phyloP scores from a whole-genome alignment of 2,113 vertebrate species.

The Herpetotheres cachinnans region DNA sequence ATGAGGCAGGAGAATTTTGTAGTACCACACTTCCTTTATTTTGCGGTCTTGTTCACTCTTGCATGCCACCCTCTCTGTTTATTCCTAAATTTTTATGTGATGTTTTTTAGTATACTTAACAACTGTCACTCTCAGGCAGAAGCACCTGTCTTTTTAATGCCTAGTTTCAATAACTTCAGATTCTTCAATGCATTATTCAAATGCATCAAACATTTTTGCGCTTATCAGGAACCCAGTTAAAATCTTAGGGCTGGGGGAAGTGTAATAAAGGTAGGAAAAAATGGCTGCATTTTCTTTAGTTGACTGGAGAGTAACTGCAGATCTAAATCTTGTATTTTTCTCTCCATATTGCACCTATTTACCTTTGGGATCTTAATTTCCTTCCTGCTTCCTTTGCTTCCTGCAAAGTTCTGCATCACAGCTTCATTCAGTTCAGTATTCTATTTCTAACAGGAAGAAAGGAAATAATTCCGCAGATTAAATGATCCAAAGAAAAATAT shows the following conservation, averaged over 20 bases:
- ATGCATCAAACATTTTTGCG: not conserved
- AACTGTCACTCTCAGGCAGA: not conserved
- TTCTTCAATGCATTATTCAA: not conserved
- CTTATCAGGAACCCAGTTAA: not conserved
- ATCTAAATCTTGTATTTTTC: not conserved
- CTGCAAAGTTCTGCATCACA: not conserved
- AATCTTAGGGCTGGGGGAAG: not conserved
- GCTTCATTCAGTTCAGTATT: conserved; percentile 9
- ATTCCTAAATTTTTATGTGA: not conserved
- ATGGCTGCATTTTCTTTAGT: not conserved
- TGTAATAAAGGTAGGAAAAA: not conserved
- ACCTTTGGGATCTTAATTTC: not conserved
- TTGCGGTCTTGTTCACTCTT: not conserved
- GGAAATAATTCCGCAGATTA: conserved; percentile 32
- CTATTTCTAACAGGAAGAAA: conserved; percentile 29
- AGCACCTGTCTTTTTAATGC: not conserved
- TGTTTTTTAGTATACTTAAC: not conserved
- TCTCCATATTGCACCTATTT: not conserved
- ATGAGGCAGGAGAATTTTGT: not conserved
- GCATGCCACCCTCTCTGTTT: not conserved
- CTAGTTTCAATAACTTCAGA: not conserved
- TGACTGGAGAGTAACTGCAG: not conserved
- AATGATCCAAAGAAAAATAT: conserved; percentile 42
- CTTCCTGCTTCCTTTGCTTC: conserved; percentile 19
- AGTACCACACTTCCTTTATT: not conserved